Conservation (phyloP, 2,888 invertebrate species). For the Bugulina stolonifera region DNA sequence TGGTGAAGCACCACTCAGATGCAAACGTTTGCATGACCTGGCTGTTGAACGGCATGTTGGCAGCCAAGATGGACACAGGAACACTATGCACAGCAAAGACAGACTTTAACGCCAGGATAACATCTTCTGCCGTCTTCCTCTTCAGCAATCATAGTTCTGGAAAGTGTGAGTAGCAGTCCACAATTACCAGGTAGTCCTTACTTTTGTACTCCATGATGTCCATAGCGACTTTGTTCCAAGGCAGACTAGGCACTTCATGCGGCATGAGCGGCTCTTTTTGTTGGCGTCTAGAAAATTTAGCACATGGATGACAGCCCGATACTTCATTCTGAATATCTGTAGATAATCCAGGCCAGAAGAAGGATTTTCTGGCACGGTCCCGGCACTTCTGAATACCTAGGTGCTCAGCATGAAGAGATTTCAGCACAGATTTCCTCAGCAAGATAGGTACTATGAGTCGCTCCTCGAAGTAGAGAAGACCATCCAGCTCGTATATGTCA, state of each 20-base stretch:
- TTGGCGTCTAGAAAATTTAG: not conserved
- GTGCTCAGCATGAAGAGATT: not conserved
- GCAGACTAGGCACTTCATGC: not conserved
- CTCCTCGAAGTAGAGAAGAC: not conserved
- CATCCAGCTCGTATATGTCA: not conserved
- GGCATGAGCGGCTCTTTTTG: not conserved
- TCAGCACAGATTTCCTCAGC: not conserved
- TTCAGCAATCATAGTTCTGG: not conserved
- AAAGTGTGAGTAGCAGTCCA: not conserved
- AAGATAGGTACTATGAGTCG: not conserved
- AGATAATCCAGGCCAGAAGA: not conserved
- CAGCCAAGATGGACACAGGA: not conserved
- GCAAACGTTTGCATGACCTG: not conserved
- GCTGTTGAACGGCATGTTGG: not conserved
- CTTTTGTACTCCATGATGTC: not conserved
- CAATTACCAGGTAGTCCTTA: not conserved
- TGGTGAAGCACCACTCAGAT: not conserved
- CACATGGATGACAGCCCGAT: not conserved
- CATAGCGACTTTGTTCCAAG: too few relatives aligned
- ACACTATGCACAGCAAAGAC: not conserved
- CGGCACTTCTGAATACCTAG: slow-evolving; percentile 1
- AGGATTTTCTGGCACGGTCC: not conserved
- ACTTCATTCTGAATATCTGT: not conserved
- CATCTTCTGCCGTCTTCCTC: not conserved
- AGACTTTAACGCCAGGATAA: not conserved